Conservation (phyloP, 2,797 vertebrate genomes). For the Ambastaia sidthimunki region DNA sequence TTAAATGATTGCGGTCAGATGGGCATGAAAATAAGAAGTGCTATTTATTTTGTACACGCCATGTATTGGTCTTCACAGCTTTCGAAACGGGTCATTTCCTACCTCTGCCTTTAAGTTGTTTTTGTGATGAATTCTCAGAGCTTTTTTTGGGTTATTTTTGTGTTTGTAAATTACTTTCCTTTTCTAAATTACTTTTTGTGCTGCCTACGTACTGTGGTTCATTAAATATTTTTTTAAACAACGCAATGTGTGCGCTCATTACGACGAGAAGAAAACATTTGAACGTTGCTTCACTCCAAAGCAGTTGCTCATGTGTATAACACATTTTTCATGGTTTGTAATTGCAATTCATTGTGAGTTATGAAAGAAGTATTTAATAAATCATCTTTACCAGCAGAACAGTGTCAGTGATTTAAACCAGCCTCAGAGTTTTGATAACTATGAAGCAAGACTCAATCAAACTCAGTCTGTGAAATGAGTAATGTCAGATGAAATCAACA, state of each 20-base stretch:
- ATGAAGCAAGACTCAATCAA: conserved; percentile 10
- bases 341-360: conserved; percentile 72
- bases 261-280: conserved; percentile 70
- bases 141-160: conserved; percentile 56
- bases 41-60: conserved; percentile 38
- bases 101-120: conserved; percentile 56
- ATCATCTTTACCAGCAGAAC: conserved; percentile 50
- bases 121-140: conserved; percentile 66
- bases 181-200: conserved; percentile 29
- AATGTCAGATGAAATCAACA: conserved; percentile 36
- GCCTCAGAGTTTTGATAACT: conserved; percentile 20
- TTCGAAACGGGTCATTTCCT: conserved; percentile 63
- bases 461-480: conserved; percentile 24
- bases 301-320: conserved; percentile 72
- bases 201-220: conserved; percentile 42
- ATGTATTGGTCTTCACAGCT: conserved; percentile 55
- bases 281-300: conserved; percentile 73
- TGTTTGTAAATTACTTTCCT: conserved; percentile 52
- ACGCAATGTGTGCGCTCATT: conserved; percentile 60
- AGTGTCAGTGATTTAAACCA: conserved; percentile 5
- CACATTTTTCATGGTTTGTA: conserved; percentile 72
- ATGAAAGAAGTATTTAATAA: conserved; percentile 77
- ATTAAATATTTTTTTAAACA: conserved; percentile 40
- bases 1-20: conserved; percentile 44
- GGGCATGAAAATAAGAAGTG: conserved; percentile 22